A percentile compares a stretch with the other conserved stretches of the same genome.
These are phyloP conservation scores for Anableps anableps DNA, from an alignment of 2,797 vertebrate species.

Conservation along the genomic window DNA sequence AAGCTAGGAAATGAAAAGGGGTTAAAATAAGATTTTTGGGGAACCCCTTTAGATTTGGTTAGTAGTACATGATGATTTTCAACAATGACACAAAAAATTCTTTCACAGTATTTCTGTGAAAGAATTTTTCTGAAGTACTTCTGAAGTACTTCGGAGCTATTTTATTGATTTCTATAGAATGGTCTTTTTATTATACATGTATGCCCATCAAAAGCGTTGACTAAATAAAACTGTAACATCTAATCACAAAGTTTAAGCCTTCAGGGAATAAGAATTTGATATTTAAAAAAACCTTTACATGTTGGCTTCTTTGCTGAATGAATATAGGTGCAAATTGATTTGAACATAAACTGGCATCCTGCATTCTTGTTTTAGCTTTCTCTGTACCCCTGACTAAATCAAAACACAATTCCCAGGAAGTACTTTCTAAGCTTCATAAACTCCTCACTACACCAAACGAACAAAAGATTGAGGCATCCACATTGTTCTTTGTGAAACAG, in stretches of 20 bases:
- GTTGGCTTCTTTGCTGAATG: neutral
- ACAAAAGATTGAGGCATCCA: neutral
- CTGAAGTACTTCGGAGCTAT: neutral
- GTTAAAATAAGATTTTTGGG: neutral
- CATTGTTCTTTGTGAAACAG: slow-evolving; percentile 1
- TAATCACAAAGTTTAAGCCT: neutral
- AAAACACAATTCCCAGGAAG: neutral
- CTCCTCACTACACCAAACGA: neutral
- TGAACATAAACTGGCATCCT: neutral
- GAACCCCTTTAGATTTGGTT: neutral
- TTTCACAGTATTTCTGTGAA: neutral
- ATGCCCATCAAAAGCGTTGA: neutral
- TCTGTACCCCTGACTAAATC: neutral
- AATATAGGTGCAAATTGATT: neutral
- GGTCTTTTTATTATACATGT: neutral
- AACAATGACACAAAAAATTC: neutral
- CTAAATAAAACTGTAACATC: neutral
- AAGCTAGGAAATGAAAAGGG: neutral
- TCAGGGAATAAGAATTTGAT: neutral
- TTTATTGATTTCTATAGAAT: neutral
- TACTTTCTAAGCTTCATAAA: neutral
- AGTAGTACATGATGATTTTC: neutral
- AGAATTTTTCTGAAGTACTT: neutral
- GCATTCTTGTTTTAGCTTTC: neutral
- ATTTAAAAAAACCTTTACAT: neutral